Evolutionary conservation across 1,140 invertebrate species (phyloP).

Genomic region (Ips typographus): DNA sequence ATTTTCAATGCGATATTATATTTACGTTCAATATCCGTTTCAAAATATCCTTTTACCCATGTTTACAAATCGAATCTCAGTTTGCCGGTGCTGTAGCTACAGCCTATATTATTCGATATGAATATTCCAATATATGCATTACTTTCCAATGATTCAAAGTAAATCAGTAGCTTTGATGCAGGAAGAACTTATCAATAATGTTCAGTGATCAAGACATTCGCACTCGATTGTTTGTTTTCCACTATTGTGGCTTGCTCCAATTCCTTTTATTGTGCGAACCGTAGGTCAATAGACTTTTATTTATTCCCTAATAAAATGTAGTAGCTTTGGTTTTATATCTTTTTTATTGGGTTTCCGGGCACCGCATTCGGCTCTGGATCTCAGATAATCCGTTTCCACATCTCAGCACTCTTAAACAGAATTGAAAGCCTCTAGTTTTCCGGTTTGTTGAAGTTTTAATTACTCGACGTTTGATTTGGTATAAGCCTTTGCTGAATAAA

Average conservation of each 20-base stretch:
- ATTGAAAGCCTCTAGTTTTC: slow-evolving; percentile 3
- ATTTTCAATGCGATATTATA: slow-evolving; percentile 1
- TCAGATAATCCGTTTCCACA: slow-evolving; percentile 16
- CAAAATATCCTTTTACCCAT: background rate
- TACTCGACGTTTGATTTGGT: background rate
- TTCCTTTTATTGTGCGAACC: slow-evolving; percentile 21
- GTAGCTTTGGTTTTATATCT: slow-evolving; percentile 21
- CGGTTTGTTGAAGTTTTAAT: slow-evolving; percentile 7
- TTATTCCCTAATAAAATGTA: slow-evolving; percentile 20
- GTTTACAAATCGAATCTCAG: background rate
- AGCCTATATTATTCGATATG: background rate
- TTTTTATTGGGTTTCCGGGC: slow-evolving; percentile 9
- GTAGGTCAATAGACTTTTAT: slow-evolving; percentile 21
- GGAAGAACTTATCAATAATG: background rate
- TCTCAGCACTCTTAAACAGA: background rate
- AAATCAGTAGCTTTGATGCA: too few species aligned
- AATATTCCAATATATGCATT: too few species aligned
- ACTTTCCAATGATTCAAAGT: too few species aligned
- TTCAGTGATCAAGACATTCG: slow-evolving; percentile 15
- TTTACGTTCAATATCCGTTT: slow-evolving; percentile 6
- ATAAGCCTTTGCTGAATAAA: too few species aligned
- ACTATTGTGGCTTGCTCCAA: slow-evolving; percentile 1
- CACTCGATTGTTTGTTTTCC: slow-evolving; percentile 14
- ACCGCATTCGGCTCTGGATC: slow-evolving; percentile 5
- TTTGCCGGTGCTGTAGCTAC: background rate